Base-by-base conservation (phyloP, 2,888 invertebrate genomes). In the Tinea trinotella region DNA sequence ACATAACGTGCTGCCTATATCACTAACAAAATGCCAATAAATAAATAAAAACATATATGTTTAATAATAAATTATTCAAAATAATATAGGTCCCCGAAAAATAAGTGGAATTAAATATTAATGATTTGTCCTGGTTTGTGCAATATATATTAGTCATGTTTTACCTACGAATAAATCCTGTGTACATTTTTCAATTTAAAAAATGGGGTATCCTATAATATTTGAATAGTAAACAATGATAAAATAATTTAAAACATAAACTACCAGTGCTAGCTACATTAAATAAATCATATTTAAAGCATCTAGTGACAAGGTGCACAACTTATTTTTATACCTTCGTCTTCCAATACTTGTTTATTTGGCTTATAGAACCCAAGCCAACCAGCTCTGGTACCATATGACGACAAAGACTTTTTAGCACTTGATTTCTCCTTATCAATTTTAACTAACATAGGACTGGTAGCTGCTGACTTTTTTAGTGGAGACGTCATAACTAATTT, bases 321-420 rank as follows among this genome's bases (percentile, higher is more conserved):
- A 59, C 56, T 64, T 59, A 62, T 24, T 53, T 57, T 59, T 15
- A 63, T 65, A 64, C 66, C 67, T 67, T 64, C 64, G 54, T 59
- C 59, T 22, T 62, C 61, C 22, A 55, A 20, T 9, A 55, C 17
- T 20, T 55, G 55, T 20, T 55, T 55, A 30, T 50, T 55, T 18
- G 55, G 55, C 40, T 57, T 58, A 46, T 59, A 60, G 52, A 61
- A 61, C 7, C 60, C 61, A 4, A 59, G 58, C 61, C 61, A 61
- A 9, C 61, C 61, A n/a, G 60, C 61, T 55, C 56, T 58, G 7
- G 58, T 58, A 9, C 56, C 57, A 2, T 44, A 34, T 6, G 56
- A 54, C 2, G 56, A 56, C 30, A 60, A 56, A 15, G 60, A 58
- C 35, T 61, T 58, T 44, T 61, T 61, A 12, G 59, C 61, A 50